A percentile compares a stretch with the other conserved stretches of the same genome.
These are phyloP conservation scores for Myxocyprinus asiaticus DNA, from an alignment of 2,113 vertebrate species.

Conservation along the genomic window DNA sequence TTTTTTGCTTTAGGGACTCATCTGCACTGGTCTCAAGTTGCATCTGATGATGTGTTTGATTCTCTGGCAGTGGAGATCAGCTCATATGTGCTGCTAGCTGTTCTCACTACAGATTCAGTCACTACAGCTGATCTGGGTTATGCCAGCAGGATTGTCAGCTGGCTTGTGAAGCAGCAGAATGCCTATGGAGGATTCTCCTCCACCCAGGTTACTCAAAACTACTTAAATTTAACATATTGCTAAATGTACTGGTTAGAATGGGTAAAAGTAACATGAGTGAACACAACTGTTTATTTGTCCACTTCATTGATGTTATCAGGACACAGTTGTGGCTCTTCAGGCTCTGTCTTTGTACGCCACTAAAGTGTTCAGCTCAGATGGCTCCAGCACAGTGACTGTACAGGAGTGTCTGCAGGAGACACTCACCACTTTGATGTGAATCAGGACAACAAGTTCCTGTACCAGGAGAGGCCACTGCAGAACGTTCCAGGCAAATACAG, in stretches of 20 bases:
- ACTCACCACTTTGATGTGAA: conserved; percentile 74
- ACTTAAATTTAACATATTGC: no score
- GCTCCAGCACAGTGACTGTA: conserved; percentile 64
- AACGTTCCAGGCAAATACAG: conserved; percentile 71
- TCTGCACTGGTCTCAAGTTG: conserved; percentile 52
- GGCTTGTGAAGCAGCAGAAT: conserved; percentile 76
- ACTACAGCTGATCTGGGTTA: conserved; percentile 63
- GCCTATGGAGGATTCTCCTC: conserved; percentile 77
- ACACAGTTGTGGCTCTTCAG: conserved; percentile 75
- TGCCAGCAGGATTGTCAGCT: conserved; percentile 67
- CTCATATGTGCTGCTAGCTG: conserved; percentile 66
- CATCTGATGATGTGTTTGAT: conserved; percentile 30
- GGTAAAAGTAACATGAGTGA: background rate
- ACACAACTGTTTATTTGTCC: background rate
- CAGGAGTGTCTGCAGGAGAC: conserved; percentile 59
- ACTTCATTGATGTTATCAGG: conserved; percentile 58
- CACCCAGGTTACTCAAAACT: conserved; percentile 69
- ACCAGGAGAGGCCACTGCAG: conserved; percentile 75
- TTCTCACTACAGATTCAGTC: conserved; percentile 55
- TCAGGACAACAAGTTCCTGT: conserved; percentile 78
- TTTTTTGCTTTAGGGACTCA: conserved; percentile 9
- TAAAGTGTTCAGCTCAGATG: conserved; percentile 61
- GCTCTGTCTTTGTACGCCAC: conserved; percentile 70
- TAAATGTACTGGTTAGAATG: no score
- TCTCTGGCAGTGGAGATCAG: conserved; percentile 71